A percentile compares a stretch with the other conserved stretches of the same genome.
Evolutionary conservation across 2,797 vertebrate species (phyloP).

Genomic region (Hoplostethus atlanticus): DNA sequence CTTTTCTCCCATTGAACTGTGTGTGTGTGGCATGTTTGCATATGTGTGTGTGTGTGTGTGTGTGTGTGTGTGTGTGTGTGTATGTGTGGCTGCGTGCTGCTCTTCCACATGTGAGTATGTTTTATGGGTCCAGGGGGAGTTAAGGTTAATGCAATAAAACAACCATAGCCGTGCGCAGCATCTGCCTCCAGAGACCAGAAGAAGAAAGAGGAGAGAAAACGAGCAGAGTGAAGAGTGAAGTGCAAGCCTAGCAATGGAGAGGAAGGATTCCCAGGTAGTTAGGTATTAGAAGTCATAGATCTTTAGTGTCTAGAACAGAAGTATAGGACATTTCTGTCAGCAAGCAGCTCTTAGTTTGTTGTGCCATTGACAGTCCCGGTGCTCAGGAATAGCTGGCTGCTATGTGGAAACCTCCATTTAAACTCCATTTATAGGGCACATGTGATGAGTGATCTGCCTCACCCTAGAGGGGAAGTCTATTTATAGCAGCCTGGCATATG

Average conservation of each 20-base stretch:
- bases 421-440: conserved; percentile 51
- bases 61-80: conserved; percentile 42
- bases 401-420: conserved; percentile 52
- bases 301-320: not conserved
- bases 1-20: conserved; percentile 50
- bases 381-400: conserved; percentile 31
- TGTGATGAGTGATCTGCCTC: conserved; percentile 47
- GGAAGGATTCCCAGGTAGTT: conserved; percentile 41
- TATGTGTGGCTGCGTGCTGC: conserved; percentile 55
- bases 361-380: conserved; percentile 14
- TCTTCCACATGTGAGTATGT: conserved; percentile 75
- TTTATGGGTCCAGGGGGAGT: conserved; percentile 76
- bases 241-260: conserved; percentile 35
- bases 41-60: conserved; percentile 32
- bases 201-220: conserved; percentile 11
- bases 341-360: conserved; percentile 27
- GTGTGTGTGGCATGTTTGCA: conserved; percentile 35
- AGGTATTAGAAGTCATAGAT: conserved; percentile 6
- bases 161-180: conserved; percentile 66
- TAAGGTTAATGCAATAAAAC: conserved; percentile 82
- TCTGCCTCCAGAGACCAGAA: conserved; percentile 64
- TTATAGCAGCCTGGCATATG: conserved; percentile 59
- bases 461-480: conserved; percentile 45
- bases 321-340: conserved; percentile 4
- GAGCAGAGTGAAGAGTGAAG: conserved; percentile 19